Conservation (phyloP, 1,140 invertebrate genomes). For the Camponotus pennsylvanicus region DNA sequence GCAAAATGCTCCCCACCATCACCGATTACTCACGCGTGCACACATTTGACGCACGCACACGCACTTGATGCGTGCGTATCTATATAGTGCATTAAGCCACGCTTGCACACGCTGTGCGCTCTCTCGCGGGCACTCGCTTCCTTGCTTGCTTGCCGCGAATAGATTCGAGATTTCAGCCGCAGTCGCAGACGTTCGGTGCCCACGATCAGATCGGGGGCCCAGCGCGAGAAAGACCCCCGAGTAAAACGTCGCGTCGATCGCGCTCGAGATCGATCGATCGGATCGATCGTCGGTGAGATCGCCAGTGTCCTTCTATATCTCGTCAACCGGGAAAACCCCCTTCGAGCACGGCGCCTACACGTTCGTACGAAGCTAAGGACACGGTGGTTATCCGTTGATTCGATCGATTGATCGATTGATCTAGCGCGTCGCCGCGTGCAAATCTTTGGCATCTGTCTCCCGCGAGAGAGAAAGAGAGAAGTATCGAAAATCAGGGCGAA, state of each 20-base stretch:
- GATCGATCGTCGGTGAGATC: not conserved
- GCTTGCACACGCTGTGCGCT: conserved; percentile 25
- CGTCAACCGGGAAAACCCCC: not conserved
- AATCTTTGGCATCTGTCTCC: not conserved
- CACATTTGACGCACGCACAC: conserved; percentile 6
- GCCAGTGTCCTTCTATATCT: not conserved
- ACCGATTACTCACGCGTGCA: not conserved
- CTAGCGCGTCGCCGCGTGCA: conserved; percentile 8
- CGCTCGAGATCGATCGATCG: conserved; percentile 74
- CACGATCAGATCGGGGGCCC: conserved; percentile 76
- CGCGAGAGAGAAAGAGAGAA: not conserved
- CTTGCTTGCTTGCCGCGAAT: conserved; percentile 62
- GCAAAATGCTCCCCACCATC: not conserved
- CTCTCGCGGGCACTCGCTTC: conserved; percentile 52
- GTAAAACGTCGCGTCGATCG: conserved; percentile 42
- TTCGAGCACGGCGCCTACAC: not conserved
- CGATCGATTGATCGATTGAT: conserved; percentile 52
- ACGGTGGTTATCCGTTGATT: conserved; percentile 7
- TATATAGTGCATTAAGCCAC: not conserved
- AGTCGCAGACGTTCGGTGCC: conserved; percentile 79
- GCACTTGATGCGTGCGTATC: not conserved
- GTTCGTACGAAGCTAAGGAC: not conserved
- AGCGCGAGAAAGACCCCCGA: conserved; percentile 50
- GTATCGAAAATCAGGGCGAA: not conserved
- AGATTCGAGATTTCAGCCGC: conserved; percentile 73